These are phyloP conservation scores for Clavelina lepadiformis DNA, from an alignment of 23 tunicate species.

Conservation along the genomic window DNA sequence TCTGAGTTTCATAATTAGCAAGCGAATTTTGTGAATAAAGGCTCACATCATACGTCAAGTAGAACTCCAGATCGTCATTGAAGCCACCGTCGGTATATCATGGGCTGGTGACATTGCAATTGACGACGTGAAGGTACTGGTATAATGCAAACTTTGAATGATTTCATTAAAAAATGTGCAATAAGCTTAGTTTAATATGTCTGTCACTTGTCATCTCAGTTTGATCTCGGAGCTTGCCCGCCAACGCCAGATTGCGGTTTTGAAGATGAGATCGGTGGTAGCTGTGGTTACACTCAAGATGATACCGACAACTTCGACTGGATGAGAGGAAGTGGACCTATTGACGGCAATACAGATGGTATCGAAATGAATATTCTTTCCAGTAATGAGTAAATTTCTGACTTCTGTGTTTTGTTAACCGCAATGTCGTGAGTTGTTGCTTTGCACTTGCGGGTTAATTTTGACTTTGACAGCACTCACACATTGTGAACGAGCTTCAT, in stretches of 20 bases:
- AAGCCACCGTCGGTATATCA: conserved; percentile 69
- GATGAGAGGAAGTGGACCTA: conserved; percentile 65
- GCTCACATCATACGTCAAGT: conserved; percentile 61
- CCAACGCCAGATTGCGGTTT: conserved; percentile 87
- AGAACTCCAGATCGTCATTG: conserved; percentile 74
- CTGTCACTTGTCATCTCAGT: conserved; percentile 14
- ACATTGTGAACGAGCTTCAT: background rate
- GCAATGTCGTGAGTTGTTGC: background rate
- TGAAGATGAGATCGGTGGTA: conserved; percentile 71
- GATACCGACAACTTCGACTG: conserved; percentile 61
- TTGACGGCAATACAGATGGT: conserved; percentile 37
- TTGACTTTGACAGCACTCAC: no score
- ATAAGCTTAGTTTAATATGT: background rate
- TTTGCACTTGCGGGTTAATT: background rate
- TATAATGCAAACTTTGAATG: no score
- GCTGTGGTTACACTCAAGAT: conserved; percentile 74
- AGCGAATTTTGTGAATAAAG: conserved; percentile 1
- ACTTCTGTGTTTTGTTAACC: background rate
- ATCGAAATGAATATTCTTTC: background rate
- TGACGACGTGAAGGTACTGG: conserved; percentile 81
- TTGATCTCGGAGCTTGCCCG: conserved; percentile 60
- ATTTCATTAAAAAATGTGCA: background rate
- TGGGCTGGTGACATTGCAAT: conserved; percentile 99
- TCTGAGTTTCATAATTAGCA: background rate
- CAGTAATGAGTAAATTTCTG: background rate